A percentile compares a stretch with the other conserved stretches of the same genome.
Conservation (phyloP, 2,797 vertebrate genomes). For the Sorex maritimensis region DNA sequence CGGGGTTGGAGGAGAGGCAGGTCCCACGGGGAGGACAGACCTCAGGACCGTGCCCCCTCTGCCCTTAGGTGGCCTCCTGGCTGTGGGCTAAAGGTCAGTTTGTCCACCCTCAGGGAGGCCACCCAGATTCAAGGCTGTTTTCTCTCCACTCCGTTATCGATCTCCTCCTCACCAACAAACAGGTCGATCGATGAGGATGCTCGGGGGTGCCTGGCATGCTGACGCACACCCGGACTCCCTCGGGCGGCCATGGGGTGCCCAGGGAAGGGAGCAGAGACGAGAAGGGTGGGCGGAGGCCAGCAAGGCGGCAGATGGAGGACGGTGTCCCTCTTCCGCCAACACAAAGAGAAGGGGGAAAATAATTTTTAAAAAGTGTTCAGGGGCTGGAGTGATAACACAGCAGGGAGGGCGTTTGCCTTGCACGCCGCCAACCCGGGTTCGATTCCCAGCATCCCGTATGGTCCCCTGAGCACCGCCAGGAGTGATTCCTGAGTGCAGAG, state of each 20-base stretch:
- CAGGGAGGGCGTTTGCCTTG: no score
- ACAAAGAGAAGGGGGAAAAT: no score
- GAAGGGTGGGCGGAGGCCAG: neutral
- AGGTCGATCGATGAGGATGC: neutral
- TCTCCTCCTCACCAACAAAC: neutral
- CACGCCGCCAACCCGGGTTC: no score
- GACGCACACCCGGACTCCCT: neutral
- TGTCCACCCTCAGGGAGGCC: slow-evolving; percentile 22
- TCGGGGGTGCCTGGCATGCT: neutral
- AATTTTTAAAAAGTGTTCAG: no score
- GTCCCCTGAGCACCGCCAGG: no score
- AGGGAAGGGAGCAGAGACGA: neutral
- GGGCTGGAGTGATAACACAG: no score
- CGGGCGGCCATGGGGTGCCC: neutral
- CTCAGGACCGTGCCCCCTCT: neutral
- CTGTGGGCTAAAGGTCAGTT: slow-evolving; percentile 55
- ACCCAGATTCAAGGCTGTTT: slow-evolving; percentile 47
- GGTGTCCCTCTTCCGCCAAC: neutral
- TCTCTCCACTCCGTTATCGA: slow-evolving; percentile 28
- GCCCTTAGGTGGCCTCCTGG: neutral
- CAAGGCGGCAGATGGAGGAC: neutral
- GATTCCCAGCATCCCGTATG: no score
- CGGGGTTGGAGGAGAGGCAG: no score
- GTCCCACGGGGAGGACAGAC: neutral
- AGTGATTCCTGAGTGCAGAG: no score